These are phyloP conservation scores for Speoplatyrhinus poulsoni DNA, from an alignment of 2,113 vertebrate genomes.

Conservation along the genomic window DNA sequence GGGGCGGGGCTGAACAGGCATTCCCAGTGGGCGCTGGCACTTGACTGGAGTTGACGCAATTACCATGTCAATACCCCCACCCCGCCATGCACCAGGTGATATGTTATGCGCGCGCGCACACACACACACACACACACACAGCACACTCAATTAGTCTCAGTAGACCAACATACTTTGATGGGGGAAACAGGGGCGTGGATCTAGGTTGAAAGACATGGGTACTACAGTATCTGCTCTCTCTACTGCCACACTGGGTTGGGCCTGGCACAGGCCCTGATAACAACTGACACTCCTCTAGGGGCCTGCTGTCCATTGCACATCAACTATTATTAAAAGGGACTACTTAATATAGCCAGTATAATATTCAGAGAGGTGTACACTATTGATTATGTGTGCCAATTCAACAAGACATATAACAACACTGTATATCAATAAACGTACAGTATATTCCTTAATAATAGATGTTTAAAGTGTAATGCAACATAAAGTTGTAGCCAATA, in stretches of 20 bases:
- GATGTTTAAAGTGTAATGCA: too few species aligned
- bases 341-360: background rate
- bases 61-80: slow-evolving; percentile 96
- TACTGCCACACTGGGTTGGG: slow-evolving; percentile 40
- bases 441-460: too few species aligned
- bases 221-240: slow-evolving; percentile 34
- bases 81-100: slow-evolving; percentile 77
- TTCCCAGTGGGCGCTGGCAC: slow-evolving; percentile 83
- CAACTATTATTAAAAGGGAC: background rate
- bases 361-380: background rate
- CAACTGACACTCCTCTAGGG: slow-evolving; percentile 36
- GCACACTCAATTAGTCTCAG: slow-evolving; percentile 76
- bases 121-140: slow-evolving; percentile 8
- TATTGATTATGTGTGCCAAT: background rate
- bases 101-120: slow-evolving; percentile 59
- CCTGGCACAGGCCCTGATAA: slow-evolving; percentile 34
- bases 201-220: slow-evolving; percentile 43
- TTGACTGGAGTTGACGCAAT: slow-evolving; percentile 87
- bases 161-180: slow-evolving; percentile 77
- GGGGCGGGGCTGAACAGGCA: slow-evolving; percentile 65
- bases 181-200: slow-evolving; percentile 49
- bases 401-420: too few species aligned
- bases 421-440: too few species aligned
- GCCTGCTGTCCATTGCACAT: slow-evolving; percentile 9
- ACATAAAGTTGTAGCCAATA: too few species aligned